These are phyloP conservation scores for Conus betulinus DNA, from an alignment of 1,140 invertebrate species.

Conservation along the genomic window DNA sequence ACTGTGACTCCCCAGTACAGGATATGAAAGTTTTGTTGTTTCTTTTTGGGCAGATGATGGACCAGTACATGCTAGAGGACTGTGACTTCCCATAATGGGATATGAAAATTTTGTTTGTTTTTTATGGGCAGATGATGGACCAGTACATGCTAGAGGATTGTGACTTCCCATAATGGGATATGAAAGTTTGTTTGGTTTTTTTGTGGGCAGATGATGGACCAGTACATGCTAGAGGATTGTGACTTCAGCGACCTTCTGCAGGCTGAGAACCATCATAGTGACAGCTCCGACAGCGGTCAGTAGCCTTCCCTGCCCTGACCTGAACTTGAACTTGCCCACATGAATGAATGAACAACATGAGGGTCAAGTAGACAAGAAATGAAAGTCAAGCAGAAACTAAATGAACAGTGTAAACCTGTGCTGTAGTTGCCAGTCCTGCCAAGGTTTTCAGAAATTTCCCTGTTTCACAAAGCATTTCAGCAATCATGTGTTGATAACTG, in stretches of 20 bases:
- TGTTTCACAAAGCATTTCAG: too few species aligned
- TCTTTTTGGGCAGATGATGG: not conserved
- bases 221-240: slow-evolving; percentile 48
- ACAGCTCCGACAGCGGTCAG: slow-evolving; percentile 64
- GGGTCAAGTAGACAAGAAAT: too few species aligned
- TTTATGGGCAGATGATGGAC: not conserved
- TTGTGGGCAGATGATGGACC: slow-evolving; percentile 13
- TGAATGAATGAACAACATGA: too few species aligned
- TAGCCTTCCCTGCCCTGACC: too few species aligned
- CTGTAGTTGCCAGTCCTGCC: too few species aligned
- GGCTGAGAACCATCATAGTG: slow-evolving; percentile 51
- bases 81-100: not conserved
- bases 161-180: not conserved
- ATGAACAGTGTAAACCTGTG: too few species aligned
- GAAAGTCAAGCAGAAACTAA: too few species aligned
- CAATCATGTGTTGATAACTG: too few species aligned
- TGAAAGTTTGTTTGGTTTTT: not conserved
- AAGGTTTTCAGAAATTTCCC: too few species aligned
- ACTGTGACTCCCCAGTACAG: not conserved
- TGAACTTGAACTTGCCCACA: too few species aligned
- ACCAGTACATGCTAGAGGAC: slow-evolving; percentile 48
- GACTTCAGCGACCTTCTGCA: slow-evolving; percentile 9
- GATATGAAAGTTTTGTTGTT: too few species aligned
- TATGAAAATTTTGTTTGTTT: too few species aligned
- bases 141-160: slow-evolving; percentile 46